Conservation (phyloP, 2,113 vertebrate species). For the Gavia stellata region DNA sequence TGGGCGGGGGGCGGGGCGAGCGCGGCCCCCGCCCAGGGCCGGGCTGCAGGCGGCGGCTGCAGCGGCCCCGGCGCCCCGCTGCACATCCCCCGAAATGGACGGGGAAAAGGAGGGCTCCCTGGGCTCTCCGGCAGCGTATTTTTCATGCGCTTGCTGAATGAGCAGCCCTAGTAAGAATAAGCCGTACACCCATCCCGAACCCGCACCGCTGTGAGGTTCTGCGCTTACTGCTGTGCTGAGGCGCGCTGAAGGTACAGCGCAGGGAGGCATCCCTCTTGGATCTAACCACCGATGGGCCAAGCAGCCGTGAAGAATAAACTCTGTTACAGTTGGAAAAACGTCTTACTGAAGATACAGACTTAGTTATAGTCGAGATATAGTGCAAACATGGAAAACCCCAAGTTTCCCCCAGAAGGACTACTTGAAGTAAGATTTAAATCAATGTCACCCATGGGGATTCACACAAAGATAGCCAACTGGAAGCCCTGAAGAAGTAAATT, state of each 20-base stretch:
- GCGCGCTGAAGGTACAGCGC: accelerated
- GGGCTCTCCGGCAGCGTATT: accelerated
- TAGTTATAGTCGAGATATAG: not conserved
- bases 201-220: accelerated
- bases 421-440: not conserved
- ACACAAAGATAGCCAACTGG: not conserved
- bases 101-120: not conserved
- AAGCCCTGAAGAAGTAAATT: not conserved
- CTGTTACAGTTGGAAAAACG: not conserved
- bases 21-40: not conserved
- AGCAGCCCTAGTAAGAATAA: not conserved
- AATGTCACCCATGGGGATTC: not conserved
- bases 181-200: accelerated
- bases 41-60: not conserved
- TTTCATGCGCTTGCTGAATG: not conserved
- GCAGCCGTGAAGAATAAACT: not conserved
- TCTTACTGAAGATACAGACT: not conserved
- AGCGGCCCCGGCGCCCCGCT: not conserved
- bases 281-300: not conserved
- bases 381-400: not conserved
- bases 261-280: too few relatives aligned
- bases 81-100: not conserved
- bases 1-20: not conserved
- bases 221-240: not conserved
- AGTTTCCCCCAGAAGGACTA: not conserved